These are phyloP conservation scores for Myopa tessellatipennis DNA, from an alignment of 2,888 invertebrate genomes.

Conservation along the genomic window DNA sequence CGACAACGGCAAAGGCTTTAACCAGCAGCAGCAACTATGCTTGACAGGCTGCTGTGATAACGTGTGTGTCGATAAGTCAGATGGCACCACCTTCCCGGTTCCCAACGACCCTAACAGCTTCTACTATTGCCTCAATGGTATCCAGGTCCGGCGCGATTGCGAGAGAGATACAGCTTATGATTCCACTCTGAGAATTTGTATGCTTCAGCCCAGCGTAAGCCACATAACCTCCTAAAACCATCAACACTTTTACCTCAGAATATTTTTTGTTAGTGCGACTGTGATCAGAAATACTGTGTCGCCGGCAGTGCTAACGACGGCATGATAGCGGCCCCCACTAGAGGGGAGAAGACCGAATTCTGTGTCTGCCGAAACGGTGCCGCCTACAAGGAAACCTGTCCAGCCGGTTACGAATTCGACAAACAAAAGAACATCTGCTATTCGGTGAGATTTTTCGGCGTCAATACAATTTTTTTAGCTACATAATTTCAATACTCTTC, in stretches of 20 bases:
- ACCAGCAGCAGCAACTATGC: slow-evolving; percentile 50
- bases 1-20: slow-evolving; percentile 50
- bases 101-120: slow-evolving; percentile 49
- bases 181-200: slow-evolving; percentile 42
- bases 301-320: not conserved
- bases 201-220: slow-evolving; percentile 55
- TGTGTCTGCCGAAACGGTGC: slow-evolving; percentile 52
- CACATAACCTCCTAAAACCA: not conserved
- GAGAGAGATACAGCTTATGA: slow-evolving; percentile 40
- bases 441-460: slow-evolving; percentile 50
- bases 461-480: not conserved
- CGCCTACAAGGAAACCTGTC: slow-evolving; percentile 51
- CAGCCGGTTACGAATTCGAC: slow-evolving; percentile 48
- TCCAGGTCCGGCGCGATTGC: slow-evolving; percentile 47
- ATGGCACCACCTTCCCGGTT: slow-evolving; percentile 51
- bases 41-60: slow-evolving; percentile 41
- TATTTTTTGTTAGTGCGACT: slow-evolving; percentile 48
- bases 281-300: slow-evolving; percentile 50
- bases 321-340: slow-evolving; percentile 30
- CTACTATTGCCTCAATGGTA: slow-evolving; percentile 51
- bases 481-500: not conserved
- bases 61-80: slow-evolving; percentile 49
- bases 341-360: slow-evolving; percentile 48
- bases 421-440: slow-evolving; percentile 41
- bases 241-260: not conserved